Conservation (phyloP, 2,888 invertebrate species). For the Eristalis pertinax region DNA sequence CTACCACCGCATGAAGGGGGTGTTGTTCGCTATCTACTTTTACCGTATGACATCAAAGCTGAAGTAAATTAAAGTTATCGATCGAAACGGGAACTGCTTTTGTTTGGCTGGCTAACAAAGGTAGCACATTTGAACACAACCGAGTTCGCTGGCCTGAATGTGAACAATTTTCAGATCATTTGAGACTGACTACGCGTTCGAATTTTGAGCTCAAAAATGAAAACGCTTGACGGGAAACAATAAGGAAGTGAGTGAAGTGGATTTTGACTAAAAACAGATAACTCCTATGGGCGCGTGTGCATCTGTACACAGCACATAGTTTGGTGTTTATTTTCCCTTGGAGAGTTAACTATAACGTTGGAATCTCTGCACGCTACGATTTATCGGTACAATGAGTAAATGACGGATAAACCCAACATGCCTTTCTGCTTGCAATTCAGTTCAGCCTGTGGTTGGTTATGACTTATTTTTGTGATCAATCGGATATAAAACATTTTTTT, state of each 20-base stretch:
- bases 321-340: neutral
- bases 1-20: conserved; percentile 14
- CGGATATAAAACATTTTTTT: no score
- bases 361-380: neutral
- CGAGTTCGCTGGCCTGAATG: conserved; percentile 1
- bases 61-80: conserved; percentile 51
- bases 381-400: neutral
- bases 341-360: neutral
- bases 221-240: neutral
- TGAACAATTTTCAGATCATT: neutral
- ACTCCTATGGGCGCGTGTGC: neutral
- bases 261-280: no score
- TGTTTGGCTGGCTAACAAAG: conserved; percentile 6
- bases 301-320: no score
- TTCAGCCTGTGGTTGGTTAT: neutral
- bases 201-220: conserved; percentile 8
- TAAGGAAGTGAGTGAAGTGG: neutral
- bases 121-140: conserved; percentile 40
- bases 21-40: conserved; percentile 21
- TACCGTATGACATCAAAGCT: conserved; percentile 42
- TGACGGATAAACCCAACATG: neutral
- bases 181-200: no score
- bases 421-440: neutral
- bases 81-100: conserved; percentile 38
- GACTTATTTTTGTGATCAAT: no score